phyloP scores from a whole-genome alignment of 2,888 invertebrate species.

The Caenorhabditis sp. region DNA sequence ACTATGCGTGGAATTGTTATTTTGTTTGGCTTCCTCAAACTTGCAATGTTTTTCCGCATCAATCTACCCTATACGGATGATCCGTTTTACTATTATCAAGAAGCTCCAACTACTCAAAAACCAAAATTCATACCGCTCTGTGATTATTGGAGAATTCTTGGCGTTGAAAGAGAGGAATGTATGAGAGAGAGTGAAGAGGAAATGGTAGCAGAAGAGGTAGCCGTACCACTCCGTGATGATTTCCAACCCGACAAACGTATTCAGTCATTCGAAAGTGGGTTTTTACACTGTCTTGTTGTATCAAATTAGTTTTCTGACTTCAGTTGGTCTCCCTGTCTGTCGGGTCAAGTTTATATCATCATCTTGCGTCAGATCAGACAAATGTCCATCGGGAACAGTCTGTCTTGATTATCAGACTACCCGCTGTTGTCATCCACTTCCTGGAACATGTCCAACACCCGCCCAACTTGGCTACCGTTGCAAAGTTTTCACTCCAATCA shows the following conservation, averaged over 20 bases:
- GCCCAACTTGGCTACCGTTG: constrained; percentile 39
- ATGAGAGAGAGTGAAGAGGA: constrained; percentile 4
- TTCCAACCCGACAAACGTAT: constrained; percentile 15
- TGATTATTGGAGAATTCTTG: constrained; percentile 36
- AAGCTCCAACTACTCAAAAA: not conserved
- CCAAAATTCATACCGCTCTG: constrained; percentile 28
- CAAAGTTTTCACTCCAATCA: constrained; percentile 36
- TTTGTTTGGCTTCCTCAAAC: not conserved
- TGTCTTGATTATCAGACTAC: constrained; percentile 35
- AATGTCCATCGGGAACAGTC: constrained; percentile 36
- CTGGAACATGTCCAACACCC: constrained; percentile 42
- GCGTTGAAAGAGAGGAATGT: constrained; percentile 33
- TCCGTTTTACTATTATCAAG: constrained; percentile 20
- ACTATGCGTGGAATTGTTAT: not conserved
- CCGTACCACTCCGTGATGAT: constrained; percentile 19
- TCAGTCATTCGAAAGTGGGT: constrained; percentile 29
- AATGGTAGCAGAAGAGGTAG: not conserved
- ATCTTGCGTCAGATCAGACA: constrained; percentile 33
- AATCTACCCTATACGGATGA: constrained; percentile 35
- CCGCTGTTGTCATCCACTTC: constrained; percentile 38
- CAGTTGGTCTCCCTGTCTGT: constrained; percentile 36
- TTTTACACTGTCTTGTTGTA: not conserved
- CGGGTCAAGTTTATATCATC: constrained; percentile 29
- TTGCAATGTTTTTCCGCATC: constrained; percentile 8
- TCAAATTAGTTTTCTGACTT: constrained; percentile 24